Conservation (phyloP, 2,113 vertebrate species). For the Cebidichthys violaceus region DNA sequence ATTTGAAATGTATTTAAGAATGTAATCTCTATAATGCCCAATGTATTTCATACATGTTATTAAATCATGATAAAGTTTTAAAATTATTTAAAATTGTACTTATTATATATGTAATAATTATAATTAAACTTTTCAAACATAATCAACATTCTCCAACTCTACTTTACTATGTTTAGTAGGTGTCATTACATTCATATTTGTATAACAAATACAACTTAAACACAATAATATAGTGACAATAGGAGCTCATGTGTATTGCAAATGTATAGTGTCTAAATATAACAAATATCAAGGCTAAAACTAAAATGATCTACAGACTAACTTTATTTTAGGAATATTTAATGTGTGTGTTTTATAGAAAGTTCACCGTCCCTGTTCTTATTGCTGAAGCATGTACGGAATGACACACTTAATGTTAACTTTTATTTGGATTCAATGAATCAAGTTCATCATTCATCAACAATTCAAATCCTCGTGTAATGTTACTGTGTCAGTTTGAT, state of each 20-base stretch:
- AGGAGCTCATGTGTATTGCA: background rate
- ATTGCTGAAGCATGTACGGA: background rate
- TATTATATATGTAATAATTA: background rate
- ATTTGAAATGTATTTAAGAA: background rate
- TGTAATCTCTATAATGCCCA: background rate
- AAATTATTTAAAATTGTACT: background rate
- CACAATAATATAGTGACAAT: background rate
- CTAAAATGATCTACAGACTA: background rate
- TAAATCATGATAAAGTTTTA: background rate
- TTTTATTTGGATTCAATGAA: background rate
- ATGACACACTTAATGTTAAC: background rate
- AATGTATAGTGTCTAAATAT: background rate
- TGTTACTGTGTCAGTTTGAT: slow-evolving; percentile 28
- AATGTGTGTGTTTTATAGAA: background rate
- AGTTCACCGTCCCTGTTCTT: background rate
- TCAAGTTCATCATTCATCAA: background rate
- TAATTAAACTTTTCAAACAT: background rate
- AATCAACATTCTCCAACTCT: background rate
- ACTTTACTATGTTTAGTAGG: background rate
- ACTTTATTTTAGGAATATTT: background rate
- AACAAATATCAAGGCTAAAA: background rate
- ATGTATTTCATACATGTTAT: background rate
- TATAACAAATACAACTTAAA: background rate
- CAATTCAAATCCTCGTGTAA: background rate
- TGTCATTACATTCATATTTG: background rate